A percentile compares a stretch with the other conserved stretches of the same genome.
phyloP scores from a whole-genome alignment of 2,797 vertebrate species.

The Hypotaenidia okinawae region DNA sequence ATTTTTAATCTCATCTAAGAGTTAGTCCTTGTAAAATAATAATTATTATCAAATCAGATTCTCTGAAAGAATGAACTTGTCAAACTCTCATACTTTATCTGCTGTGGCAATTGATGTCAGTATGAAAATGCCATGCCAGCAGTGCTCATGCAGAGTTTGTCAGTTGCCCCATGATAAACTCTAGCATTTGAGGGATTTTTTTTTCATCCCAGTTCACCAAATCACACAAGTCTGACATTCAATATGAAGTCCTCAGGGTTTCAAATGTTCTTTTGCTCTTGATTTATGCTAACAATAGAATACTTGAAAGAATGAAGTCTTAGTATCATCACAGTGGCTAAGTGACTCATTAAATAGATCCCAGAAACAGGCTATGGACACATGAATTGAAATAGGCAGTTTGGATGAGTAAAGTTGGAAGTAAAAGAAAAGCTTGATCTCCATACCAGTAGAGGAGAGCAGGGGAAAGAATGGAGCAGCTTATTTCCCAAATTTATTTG shows the following conservation, averaged over 20 bases:
- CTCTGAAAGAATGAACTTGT: slow-evolving; percentile 51
- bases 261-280: slow-evolving; percentile 43
- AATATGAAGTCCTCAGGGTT: neutral
- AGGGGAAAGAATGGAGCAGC: neutral
- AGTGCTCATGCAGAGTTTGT: slow-evolving; percentile 64
- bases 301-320: slow-evolving; percentile 41
- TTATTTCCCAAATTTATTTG: neutral
- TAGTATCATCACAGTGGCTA: neutral
- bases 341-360: slow-evolving; percentile 23
- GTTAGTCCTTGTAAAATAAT: slow-evolving; percentile 56
- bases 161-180: slow-evolving; percentile 58
- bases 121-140: slow-evolving; percentile 47
- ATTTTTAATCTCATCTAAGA: slow-evolving; percentile 45
- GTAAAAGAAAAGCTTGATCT: neutral
- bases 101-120: slow-evolving; percentile 52
- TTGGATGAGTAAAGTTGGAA: neutral
- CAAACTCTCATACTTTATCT: slow-evolving; percentile 31
- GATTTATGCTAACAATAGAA: slow-evolving; percentile 32
- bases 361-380: neutral
- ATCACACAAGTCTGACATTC: slow-evolving; percentile 31
- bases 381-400: neutral
- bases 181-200: slow-evolving; percentile 21
- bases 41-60: slow-evolving; percentile 54
- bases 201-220: slow-evolving; percentile 42
- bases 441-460: fast-evolving